phyloP scores from a whole-genome alignment of 2,113 vertebrate genomes.

The Cyprinus carpio region DNA sequence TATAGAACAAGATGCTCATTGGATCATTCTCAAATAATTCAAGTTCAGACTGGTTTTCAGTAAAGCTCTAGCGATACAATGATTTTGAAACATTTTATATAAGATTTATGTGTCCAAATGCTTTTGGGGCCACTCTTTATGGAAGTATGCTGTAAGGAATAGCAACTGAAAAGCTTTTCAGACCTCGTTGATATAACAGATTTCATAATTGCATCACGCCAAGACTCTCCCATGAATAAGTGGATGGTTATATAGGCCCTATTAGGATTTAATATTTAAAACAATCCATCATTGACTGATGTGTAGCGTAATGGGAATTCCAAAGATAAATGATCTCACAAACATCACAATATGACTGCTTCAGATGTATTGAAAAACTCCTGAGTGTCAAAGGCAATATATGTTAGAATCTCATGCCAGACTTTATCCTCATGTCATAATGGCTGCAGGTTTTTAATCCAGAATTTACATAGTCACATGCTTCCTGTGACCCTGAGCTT shows the following conservation, averaged over 20 bases:
- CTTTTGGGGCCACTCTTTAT: not conserved
- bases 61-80: not conserved
- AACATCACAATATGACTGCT: not conserved
- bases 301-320: not conserved
- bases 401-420: slow-evolving; percentile 35
- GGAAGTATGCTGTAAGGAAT: not conserved
- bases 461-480: slow-evolving; percentile 56
- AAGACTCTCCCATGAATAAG: not conserved
- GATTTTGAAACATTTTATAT: not conserved
- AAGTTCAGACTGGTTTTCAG: not conserved
- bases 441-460: slow-evolving; percentile 60
- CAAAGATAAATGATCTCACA: not conserved
- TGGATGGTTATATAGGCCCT: not conserved
- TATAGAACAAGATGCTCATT: not conserved
- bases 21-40: too few relatives aligned
- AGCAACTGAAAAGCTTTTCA: not conserved
- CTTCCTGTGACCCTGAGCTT: slow-evolving; percentile 23
- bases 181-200: not conserved
- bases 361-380: slow-evolving; percentile 53
- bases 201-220: not conserved
- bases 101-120: not conserved
- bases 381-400: slow-evolving; percentile 46
- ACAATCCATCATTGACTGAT: not conserved
- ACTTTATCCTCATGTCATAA: slow-evolving; percentile 45
- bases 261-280: not conserved